phyloP scores from a whole-genome alignment of 2,113 vertebrate genomes.

The Phodopus roborovskii region DNA sequence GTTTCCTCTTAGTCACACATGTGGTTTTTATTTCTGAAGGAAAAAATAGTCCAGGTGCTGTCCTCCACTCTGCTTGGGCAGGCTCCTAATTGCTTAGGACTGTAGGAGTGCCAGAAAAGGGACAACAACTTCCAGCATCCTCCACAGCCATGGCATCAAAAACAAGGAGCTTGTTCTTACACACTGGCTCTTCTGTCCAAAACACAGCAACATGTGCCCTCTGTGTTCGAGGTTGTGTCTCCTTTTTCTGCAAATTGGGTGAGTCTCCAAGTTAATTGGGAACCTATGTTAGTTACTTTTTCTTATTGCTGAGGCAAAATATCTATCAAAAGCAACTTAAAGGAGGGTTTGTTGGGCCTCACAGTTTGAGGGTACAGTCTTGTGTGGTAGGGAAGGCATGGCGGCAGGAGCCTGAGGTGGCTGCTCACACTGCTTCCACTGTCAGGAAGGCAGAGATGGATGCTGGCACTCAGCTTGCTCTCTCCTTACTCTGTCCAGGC shows the following conservation, averaged over 20 bases:
- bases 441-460: neutral
- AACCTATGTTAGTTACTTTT: neutral
- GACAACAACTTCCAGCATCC: neutral
- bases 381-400: neutral
- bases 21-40: slow-evolving; percentile 55
- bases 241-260: neutral
- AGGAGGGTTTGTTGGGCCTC: neutral
- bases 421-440: neutral
- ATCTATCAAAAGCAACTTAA: neutral
- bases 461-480: neutral
- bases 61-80: neutral
- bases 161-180: neutral
- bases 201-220: neutral
- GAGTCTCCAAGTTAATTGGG: neutral
- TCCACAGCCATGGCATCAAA: neutral
- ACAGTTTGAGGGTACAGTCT: neutral
- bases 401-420: neutral
- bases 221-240: neutral
- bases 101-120: neutral
- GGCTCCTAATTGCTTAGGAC: slow-evolving; percentile 32
- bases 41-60: slow-evolving; percentile 51
- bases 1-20: slow-evolving; percentile 52
- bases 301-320: neutral
- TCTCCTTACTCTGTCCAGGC: neutral
- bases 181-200: neutral